phyloP scores from a whole-genome alignment of 2,797 vertebrate genomes.

The Bovichtus variegatus region DNA sequence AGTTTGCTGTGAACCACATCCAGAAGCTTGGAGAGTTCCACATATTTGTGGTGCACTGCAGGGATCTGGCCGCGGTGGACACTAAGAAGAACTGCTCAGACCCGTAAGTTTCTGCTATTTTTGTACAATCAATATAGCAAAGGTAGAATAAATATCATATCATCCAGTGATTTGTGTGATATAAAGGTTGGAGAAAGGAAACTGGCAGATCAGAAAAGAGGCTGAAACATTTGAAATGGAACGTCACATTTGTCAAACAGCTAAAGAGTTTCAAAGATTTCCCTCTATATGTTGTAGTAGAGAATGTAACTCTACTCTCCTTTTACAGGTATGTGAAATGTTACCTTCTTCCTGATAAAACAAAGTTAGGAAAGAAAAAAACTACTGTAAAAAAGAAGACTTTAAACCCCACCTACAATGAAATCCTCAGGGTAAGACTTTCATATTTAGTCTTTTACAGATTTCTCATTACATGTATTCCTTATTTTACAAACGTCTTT shows the following conservation, averaged over 20 bases:
- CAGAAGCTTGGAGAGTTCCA: conserved; percentile 92
- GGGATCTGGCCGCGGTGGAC: conserved; percentile 90
- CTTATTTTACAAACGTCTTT: background rate
- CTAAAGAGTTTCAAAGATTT: background rate
- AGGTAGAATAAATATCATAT: background rate
- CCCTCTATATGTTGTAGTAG: background rate
- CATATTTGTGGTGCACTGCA: conserved; percentile 93
- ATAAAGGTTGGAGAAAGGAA: fast-evolving
- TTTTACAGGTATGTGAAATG: conserved; percentile 93
- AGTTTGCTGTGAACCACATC: conserved; percentile 93
- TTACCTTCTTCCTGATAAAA: conserved; percentile 94
- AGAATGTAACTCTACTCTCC: background rate
- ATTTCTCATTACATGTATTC: background rate
- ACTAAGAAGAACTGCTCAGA: conserved; percentile 92
- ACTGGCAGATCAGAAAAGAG: background rate
- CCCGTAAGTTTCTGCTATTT: conserved; percentile 86
- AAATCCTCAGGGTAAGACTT: conserved; percentile 91
- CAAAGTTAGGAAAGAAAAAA: conserved; percentile 94
- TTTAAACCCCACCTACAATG: conserved; percentile 92
- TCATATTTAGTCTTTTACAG: background rate
- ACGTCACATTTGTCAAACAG: background rate
- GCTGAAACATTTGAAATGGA: background rate
- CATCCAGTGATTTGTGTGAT: background rate
- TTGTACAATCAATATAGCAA: background rate
- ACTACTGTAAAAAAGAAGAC: conserved; percentile 93